phyloP scores from a whole-genome alignment of 2,888 invertebrate genomes.

The Micoletzkya japonica region DNA sequence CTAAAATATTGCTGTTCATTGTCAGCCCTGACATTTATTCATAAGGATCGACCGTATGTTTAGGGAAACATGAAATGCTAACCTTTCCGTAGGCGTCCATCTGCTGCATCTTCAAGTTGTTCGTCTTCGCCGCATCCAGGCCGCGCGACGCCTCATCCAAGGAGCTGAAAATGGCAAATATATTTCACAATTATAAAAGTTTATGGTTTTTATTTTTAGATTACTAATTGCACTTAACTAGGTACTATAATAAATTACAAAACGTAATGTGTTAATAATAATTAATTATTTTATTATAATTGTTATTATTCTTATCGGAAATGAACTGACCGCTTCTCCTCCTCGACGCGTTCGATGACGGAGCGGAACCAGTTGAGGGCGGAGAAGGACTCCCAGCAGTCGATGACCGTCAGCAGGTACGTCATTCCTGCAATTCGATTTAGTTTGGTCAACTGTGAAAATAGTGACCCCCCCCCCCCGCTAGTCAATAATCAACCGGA shows the following conservation, averaged over 20 bases:
- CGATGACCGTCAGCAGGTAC: conserved; percentile 85
- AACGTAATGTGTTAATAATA: not conserved
- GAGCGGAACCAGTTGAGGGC: conserved; percentile 93
- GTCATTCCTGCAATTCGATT: conserved; percentile 77
- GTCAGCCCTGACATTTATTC: not conserved
- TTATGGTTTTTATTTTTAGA: no score
- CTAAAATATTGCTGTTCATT: conserved; percentile 66
- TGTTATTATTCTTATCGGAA: not conserved
- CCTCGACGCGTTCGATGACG: conserved; percentile 64
- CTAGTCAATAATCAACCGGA: not conserved
- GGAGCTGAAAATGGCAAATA: not conserved
- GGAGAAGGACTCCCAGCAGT: conserved; percentile 85
- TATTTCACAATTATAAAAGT: no score
- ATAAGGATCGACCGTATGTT: not conserved
- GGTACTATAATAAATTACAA: no score
- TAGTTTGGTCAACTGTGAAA: no score
- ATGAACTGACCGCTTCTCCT: conserved; percentile 67
- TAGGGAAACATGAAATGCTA: not conserved
- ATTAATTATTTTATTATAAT: not conserved
- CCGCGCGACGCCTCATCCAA: conserved; percentile 2
- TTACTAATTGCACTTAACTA: no score
- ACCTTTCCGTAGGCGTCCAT: conserved; percentile 26
- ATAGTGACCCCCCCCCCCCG: no score
- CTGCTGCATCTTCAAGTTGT: conserved; percentile 19
- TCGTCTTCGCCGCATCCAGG: conserved; percentile 15